Evolutionary conservation across 2,888 invertebrate species (phyloP), one percentile per base, ranked within the genome.

Genomic region (Malthinus seriepunctatus): DNA sequence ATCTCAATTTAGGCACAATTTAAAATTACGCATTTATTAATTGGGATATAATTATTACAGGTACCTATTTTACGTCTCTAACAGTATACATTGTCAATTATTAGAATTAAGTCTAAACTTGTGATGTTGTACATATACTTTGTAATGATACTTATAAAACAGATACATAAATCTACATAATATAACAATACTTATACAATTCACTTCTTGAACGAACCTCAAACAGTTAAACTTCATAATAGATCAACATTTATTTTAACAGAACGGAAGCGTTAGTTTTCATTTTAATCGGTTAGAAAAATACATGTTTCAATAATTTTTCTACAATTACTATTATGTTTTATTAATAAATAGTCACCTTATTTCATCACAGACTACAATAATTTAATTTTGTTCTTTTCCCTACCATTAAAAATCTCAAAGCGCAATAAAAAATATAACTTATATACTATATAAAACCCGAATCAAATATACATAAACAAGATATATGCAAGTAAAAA

Each of bases 321-420:
- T 73, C 71, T 71, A 71, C 66, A 63, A 70, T 69, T 73, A 72
- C 73, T 60, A 72, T 69, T 72, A 73, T 70, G 66, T 68, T 75
- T 74, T 65, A 73, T 74, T 71, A 76, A 77, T 77, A 76, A 78
- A 77, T 77, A 78, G 78, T 77, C 78, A 78, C 78, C 78, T 76
- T 75, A 72, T 69, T 75, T 76, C 76, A 78, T 78, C 78, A 78
- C 78, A 78, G 78, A 77, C 78, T 78, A 78, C 77, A 76, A 71
- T 71, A 71, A 71, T 72, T 72, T 71, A 69, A 70, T 72, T 72
- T 72, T 73, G 70, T 69, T 63, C 57, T 56, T 63, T 63, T 23
- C 23, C 23, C 59, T 56, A 64, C 50, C 42, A 46, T 61, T 61
- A 61, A 61, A 60, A 63, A 63, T 60, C 56, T 61, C 57, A 47